Percentiles rank a stretch among this genome's conserved stretches.
Evolutionary conservation across 2,888 invertebrate genomes (phyloP).

Genomic region (Leptinotarsa haldemani): DNA sequence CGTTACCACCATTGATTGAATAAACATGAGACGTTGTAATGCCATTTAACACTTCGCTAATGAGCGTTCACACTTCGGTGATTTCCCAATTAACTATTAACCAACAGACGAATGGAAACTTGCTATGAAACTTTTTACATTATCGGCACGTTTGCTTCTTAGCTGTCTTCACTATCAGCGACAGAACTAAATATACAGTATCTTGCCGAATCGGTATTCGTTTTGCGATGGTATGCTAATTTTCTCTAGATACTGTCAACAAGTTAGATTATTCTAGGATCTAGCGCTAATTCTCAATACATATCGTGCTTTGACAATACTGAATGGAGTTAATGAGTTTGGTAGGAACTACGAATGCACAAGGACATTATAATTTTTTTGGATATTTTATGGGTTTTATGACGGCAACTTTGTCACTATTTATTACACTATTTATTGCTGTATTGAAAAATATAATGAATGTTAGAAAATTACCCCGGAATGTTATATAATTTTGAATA

Average conservation of each 20-base stretch:
- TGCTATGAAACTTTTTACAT: constrained; percentile 36
- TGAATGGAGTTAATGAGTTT: too few relatives aligned
- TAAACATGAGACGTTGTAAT: constrained; percentile 15
- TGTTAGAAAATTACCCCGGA: too few relatives aligned
- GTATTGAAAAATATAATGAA: too few relatives aligned
- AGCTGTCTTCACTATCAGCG: constrained; percentile 3
- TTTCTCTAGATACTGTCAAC: constrained; percentile 2
- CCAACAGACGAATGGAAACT: constrained; percentile 32
- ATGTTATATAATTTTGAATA: too few relatives aligned
- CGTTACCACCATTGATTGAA: constrained; percentile 6
- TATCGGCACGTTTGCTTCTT: constrained; percentile 24
- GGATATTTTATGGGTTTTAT: too few relatives aligned
- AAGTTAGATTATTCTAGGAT: background rate
- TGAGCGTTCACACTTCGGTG: constrained; percentile 32
- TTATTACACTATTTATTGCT: too few relatives aligned
- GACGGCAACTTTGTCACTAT: too few relatives aligned
- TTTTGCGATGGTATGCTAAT: constrained; percentile 14
- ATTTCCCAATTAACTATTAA: constrained; percentile 40
- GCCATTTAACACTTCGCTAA: constrained; percentile 14
- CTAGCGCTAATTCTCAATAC: too few relatives aligned
- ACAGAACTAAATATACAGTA: background rate
- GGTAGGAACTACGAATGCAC: too few relatives aligned
- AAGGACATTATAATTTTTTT: too few relatives aligned
- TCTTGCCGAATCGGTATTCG: constrained; percentile 1
- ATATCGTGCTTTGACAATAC: too few relatives aligned